Evolutionary conservation across 2,797 vertebrate species (phyloP).

Genomic region (Pelochelys cantorii): DNA sequence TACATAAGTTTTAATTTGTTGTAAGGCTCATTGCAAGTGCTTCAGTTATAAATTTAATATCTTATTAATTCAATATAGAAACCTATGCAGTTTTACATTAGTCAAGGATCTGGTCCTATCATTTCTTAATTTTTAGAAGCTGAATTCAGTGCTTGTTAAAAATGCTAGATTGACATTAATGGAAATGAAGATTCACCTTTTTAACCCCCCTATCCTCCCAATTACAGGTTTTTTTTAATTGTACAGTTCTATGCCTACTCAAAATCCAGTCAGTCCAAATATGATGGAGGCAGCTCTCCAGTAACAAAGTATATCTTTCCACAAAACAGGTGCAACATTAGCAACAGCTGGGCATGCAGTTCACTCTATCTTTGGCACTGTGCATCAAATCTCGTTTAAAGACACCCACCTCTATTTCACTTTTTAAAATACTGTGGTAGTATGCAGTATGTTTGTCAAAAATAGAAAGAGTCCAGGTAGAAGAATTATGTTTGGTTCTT

Average conservation of each 20-base stretch:
- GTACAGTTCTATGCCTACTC: background rate
- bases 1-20: rapidly evolving
- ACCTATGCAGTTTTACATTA: background rate
- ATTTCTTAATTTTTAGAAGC: background rate
- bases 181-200: background rate
- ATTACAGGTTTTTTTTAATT: background rate
- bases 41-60: background rate
- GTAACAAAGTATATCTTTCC: background rate
- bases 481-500: background rate
- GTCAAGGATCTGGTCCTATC: background rate
- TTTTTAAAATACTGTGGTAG: background rate
- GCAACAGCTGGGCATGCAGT: background rate
- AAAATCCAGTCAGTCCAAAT: background rate
- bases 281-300: background rate
- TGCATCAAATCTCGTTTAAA: background rate
- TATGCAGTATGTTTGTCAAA: rapidly evolving
- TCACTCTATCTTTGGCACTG: background rate
- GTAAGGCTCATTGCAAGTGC: rapidly evolving
- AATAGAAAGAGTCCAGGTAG: background rate
- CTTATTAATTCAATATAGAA: background rate
- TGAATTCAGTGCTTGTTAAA: background rate
- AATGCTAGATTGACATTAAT: background rate
- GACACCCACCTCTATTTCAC: rapidly evolving
- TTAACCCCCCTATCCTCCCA: background rate
- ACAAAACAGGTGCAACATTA: background rate